phyloP scores from a whole-genome alignment of 2,797 vertebrate genomes.

The Sebastes nivosus region DNA sequence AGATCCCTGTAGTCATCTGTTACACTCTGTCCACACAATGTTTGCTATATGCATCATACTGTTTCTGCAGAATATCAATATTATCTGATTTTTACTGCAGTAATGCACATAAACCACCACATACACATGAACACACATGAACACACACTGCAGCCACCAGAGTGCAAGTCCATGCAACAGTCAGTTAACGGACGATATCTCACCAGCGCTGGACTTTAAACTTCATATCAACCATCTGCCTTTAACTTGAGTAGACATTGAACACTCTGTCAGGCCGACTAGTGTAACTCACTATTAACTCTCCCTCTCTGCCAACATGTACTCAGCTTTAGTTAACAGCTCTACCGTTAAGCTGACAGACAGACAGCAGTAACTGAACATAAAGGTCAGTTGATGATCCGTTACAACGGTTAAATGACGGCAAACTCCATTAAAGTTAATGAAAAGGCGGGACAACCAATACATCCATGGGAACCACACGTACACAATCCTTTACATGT shows the following conservation, averaged over 20 bases:
- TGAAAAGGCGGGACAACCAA: background rate
- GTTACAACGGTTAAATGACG: background rate
- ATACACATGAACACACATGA: background rate
- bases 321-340: background rate
- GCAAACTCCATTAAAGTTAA: background rate
- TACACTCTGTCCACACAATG: background rate
- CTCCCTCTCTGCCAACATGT: too few species aligned
- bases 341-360: too few species aligned
- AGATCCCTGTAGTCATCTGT: background rate
- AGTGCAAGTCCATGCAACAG: accelerated
- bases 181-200: background rate
- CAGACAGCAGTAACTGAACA: background rate
- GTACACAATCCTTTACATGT: background rate
- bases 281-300: too few species aligned
- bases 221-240: background rate
- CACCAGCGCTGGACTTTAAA: background rate
- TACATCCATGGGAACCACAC: too few species aligned
- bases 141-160: too few species aligned
- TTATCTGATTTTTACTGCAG: background rate
- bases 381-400: background rate
- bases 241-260: background rate
- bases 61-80: background rate
- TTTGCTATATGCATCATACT: background rate
- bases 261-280: too few species aligned
- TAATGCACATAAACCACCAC: background rate